phyloP scores from a whole-genome alignment of 2,888 invertebrate genomes.

The Malthinus seriepunctatus region DNA sequence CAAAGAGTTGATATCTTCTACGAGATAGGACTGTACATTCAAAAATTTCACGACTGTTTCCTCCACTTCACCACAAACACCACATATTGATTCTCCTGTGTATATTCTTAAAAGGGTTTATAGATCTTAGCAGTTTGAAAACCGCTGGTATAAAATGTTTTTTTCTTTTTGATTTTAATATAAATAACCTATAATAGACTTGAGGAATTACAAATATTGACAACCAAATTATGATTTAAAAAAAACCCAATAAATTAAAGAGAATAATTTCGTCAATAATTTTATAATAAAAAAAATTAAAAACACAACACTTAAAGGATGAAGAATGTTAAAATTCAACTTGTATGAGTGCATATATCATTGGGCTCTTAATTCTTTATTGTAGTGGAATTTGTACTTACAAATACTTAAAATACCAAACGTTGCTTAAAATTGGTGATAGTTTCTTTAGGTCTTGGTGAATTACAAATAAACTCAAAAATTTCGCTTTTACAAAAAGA shows the following conservation, averaged over 20 bases:
- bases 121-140: neutral
- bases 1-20: too few relatives aligned
- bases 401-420: neutral
- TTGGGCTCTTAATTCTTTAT: neutral
- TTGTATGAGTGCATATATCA: too few relatives aligned
- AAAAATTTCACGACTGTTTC: too few relatives aligned
- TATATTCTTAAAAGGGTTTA: too few relatives aligned
- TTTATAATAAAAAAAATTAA: neutral
- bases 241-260: too few relatives aligned
- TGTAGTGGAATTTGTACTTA: constrained; percentile 23
- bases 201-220: neutral
- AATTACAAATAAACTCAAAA: neutral
- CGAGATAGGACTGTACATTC: too few relatives aligned
- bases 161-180: neutral
- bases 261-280: neutral
- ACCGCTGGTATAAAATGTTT: neutral
- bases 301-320: neutral
- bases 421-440: constrained; percentile 3
- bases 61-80: too few relatives aligned
- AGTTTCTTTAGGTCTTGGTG: constrained; percentile 2
- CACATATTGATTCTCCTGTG: too few relatives aligned
- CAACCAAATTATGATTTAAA: neutral
- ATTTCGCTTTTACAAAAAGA: neutral
- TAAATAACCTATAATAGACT: neutral
- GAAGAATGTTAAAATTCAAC: too few relatives aligned